These are phyloP conservation scores for Rhineura floridana DNA, from an alignment of 2,113 vertebrate genomes.

Conservation along the genomic window DNA sequence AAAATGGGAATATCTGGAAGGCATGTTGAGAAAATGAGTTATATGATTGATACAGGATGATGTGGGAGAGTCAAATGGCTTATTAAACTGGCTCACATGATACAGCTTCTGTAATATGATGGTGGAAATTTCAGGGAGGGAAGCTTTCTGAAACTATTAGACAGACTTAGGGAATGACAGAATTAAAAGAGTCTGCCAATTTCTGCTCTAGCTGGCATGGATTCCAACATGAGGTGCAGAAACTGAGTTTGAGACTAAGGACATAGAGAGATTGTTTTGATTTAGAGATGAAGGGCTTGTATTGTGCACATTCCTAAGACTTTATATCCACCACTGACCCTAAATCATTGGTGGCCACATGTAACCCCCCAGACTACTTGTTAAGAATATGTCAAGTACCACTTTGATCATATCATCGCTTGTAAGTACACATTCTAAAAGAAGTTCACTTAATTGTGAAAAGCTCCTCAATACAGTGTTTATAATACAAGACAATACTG, in stretches of 20 bases:
- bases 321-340: neutral
- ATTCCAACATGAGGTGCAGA: conserved; percentile 30
- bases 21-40: neutral
- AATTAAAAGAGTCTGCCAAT: neutral
- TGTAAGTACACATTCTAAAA: neutral
- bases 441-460: neutral
- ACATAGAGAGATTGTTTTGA: neutral
- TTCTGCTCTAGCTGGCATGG: neutral
- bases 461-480: neutral
- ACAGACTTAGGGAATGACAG: conserved; percentile 17
- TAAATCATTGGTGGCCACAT: neutral
- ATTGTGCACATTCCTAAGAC: conserved; percentile 8
- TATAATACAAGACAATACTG: neutral
- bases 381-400: neutral
- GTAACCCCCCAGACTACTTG: neutral
- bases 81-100: conserved; percentile 30
- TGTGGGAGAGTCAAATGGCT: conserved; percentile 26
- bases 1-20: conserved; percentile 7
- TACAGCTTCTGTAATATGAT: conserved; percentile 29
- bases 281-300: neutral
- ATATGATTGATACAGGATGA: conserved; percentile 10
- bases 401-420: neutral
- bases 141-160: neutral
- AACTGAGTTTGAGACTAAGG: neutral
- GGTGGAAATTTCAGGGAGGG: conserved; percentile 37